Conservation (phyloP, 1,140 invertebrate genomes). For the Drosophila seguyi region DNA sequence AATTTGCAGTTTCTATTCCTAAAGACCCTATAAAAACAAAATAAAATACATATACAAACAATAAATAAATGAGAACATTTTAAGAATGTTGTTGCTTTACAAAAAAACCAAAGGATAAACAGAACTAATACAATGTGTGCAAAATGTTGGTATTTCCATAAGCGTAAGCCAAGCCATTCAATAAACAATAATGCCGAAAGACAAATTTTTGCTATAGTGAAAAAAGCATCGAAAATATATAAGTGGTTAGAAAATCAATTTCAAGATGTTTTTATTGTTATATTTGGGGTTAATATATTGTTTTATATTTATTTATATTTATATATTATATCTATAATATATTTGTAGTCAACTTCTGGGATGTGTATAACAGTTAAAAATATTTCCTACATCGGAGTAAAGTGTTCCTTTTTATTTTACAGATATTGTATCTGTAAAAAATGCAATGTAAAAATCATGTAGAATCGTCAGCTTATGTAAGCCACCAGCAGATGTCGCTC, state of each 20-base stretch:
- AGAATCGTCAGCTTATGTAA: background rate
- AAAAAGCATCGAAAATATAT: conserved; percentile 60
- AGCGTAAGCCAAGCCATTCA: conserved; percentile 39
- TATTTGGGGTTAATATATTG: background rate
- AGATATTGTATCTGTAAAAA: background rate
- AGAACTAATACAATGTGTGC: conserved; percentile 34
- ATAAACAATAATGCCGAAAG: conserved; percentile 50
- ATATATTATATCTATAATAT: background rate
- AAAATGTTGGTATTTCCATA: conserved; percentile 46
- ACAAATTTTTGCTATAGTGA: conserved; percentile 55
- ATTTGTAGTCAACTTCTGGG: background rate
- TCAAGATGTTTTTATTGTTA: conserved; percentile 6
- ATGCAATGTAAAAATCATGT: background rate
- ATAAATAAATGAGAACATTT: conserved; percentile 55
- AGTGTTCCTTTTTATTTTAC: background rate
- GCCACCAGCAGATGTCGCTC: background rate
- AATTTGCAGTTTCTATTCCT: conserved; percentile 62
- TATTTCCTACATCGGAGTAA: background rate
- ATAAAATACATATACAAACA: conserved; percentile 36
- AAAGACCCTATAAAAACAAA: conserved; percentile 10
- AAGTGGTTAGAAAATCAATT: conserved; percentile 48
- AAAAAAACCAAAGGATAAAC: conserved; percentile 21
- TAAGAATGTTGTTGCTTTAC: conserved; percentile 61
- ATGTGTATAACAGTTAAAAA: conserved; percentile 1
- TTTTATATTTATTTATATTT: background rate